phyloP scores from a whole-genome alignment of 2,113 vertebrate genomes.

The Pseudopipra pipra region DNA sequence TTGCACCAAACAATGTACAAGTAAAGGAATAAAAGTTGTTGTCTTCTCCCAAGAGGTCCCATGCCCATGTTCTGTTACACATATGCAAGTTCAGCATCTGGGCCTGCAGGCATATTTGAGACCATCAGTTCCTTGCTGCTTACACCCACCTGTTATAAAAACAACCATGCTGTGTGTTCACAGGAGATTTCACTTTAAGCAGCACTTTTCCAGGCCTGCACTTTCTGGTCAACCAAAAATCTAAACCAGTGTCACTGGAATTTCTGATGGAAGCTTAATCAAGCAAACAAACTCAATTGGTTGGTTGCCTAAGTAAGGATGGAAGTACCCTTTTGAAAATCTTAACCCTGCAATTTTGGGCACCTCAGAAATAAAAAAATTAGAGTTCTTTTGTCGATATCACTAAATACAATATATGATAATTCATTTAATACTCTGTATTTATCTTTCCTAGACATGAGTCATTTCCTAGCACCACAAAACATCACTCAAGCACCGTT shows the following conservation, averaged over 20 bases:
- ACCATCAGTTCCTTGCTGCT: not conserved
- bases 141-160: not conserved
- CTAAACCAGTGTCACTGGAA: not conserved
- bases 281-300: not conserved
- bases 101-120: not conserved
- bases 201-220: not conserved
- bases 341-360: not conserved
- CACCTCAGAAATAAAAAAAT: not conserved
- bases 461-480: conserved; percentile 2
- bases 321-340: not conserved
- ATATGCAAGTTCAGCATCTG: not conserved
- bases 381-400: not conserved
- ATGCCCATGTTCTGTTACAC: no score
- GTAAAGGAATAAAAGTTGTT: not conserved
- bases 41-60: not conserved
- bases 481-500: not conserved
- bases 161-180: not conserved
- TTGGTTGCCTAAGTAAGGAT: not conserved
- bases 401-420: not conserved
- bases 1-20: not conserved
- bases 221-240: not conserved
- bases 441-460: conserved; percentile 6
- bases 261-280: not conserved
- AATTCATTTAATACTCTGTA: not conserved
- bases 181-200: not conserved